Evolutionary conservation across 23 tunicate species (phyloP).

Genomic region (Phallusia fumigata): DNA sequence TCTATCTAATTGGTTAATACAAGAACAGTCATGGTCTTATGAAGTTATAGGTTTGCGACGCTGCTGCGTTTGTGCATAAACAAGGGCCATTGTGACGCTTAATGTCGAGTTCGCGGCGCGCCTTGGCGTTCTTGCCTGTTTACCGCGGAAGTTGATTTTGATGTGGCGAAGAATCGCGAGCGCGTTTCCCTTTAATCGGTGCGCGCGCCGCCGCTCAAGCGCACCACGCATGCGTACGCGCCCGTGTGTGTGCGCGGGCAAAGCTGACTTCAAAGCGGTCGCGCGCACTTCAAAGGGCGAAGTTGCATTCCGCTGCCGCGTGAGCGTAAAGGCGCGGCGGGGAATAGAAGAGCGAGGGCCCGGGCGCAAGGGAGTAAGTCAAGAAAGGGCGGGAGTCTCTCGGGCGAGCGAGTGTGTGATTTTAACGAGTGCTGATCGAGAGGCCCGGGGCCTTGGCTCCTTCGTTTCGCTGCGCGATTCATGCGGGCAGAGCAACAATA

Average conservation of each 20-base stretch:
- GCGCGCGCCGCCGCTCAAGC: slow-evolving; percentile 12
- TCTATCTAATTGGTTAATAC: no score
- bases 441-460: slow-evolving; percentile 10
- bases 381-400: background rate
- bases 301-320: slow-evolving; percentile 30
- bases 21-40: no score
- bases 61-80: background rate
- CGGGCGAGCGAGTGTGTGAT: slow-evolving; percentile 5
- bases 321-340: slow-evolving; percentile 17
- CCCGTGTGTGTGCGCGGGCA: background rate
- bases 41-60: no score
- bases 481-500: slow-evolving; percentile 11
- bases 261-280: background rate
- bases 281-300: slow-evolving; percentile 20
- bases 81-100: slow-evolving; percentile 10
- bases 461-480: slow-evolving; percentile 9
- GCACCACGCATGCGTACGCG: slow-evolving; percentile 7
- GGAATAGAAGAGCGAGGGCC: slow-evolving; percentile 6
- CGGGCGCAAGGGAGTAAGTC: background rate
- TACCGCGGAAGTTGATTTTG: slow-evolving; percentile 33
- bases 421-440: slow-evolving; percentile 15
- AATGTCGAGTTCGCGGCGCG: slow-evolving; percentile 11
- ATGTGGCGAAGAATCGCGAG: slow-evolving; percentile 19
- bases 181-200: slow-evolving; percentile 27
- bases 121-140: slow-evolving; percentile 10